Evolutionary conservation across 2,113 vertebrate species (phyloP), one percentile per base, ranked within the genome.

Genomic region (Penelope pileata): DNA sequence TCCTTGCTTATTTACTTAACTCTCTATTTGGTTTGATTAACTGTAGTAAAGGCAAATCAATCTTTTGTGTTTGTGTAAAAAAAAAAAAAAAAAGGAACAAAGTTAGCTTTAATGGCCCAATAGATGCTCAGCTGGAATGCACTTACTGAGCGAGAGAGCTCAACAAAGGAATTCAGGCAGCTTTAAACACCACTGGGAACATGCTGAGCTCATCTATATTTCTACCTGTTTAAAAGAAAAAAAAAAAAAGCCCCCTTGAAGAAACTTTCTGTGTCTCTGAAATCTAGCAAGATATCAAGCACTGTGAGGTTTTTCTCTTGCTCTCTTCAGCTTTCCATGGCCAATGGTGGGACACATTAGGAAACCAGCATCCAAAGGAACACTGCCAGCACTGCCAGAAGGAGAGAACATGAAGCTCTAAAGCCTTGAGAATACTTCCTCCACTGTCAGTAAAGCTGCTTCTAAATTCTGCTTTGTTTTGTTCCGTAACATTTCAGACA

Each of bases 141-240:
- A 96, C 94, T 97, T 93, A 93, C 19, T 0, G 24, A 97, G 74
- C 30, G 3, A 94, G 75, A 85, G 82, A 94, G 86, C 94, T 95
- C 97, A 91, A 97, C 96, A 97, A 98, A 97, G 95, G 92, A 97
- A 97, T 95, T 96, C 74, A 76, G 79, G 83, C 77, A 92, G 96
- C 91, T 96, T 97, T 96, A 96, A 97, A 92, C 91, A 94, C 84
- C 94, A 96, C 90, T 34, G 77, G 95, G 87, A 95, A 83, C 91
- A 69, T 7, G 86, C 93, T 97, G 97, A 95, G 96, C 93, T 94
- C 59, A 93, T 93, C 93, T 96, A 62, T 80, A 63, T 48, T 95
- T 70, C 93, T 93, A 97, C 95, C 95, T 98, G 90, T 94, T 95
- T 89, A 86, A 91, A 94, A 63, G 45, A 62, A 36, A 63, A 50